Evolutionary conservation across 2,113 vertebrate species (phyloP).

Genomic region (Lampris incognitus): DNA sequence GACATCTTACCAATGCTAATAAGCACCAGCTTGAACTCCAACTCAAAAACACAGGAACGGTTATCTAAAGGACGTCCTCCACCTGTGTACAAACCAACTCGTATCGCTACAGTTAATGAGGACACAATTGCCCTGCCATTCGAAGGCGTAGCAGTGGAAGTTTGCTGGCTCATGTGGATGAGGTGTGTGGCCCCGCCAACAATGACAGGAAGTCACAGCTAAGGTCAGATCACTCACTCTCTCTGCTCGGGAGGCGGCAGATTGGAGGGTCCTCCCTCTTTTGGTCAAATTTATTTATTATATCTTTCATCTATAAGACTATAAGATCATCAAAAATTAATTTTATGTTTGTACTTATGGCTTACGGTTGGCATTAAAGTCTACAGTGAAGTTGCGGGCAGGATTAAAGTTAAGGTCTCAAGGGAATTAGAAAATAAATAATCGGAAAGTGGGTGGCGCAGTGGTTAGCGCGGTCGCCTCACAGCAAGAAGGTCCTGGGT

Average conservation of each 20-base stretch:
- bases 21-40: slow-evolving; percentile 10
- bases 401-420: not conserved
- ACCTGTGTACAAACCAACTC: slow-evolving; percentile 16
- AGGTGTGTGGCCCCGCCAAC: slow-evolving; percentile 75
- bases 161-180: slow-evolving; percentile 49
- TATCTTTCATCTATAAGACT: not conserved
- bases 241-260: slow-evolving; percentile 50
- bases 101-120: not conserved
- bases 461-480: no score
- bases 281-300: not conserved
- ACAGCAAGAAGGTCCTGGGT: no score
- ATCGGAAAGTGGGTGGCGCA: no score
- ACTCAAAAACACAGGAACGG: slow-evolving; percentile 6
- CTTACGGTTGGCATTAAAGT: not conserved
- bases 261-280: not conserved
- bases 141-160: not conserved
- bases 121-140: slow-evolving; percentile 40
- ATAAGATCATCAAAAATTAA: not conserved
- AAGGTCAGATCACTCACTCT: slow-evolving; percentile 57
- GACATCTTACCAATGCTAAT: slow-evolving; percentile 14
- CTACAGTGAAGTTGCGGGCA: no score
- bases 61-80: slow-evolving; percentile 27
- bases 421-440: no score
- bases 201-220: slow-evolving; percentile 89
- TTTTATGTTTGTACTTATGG: not conserved